Evolutionary conservation across 2,113 vertebrate genomes (phyloP), one percentile per base, ranked within the genome.

Genomic region (Podocnemis expansa): DNA sequence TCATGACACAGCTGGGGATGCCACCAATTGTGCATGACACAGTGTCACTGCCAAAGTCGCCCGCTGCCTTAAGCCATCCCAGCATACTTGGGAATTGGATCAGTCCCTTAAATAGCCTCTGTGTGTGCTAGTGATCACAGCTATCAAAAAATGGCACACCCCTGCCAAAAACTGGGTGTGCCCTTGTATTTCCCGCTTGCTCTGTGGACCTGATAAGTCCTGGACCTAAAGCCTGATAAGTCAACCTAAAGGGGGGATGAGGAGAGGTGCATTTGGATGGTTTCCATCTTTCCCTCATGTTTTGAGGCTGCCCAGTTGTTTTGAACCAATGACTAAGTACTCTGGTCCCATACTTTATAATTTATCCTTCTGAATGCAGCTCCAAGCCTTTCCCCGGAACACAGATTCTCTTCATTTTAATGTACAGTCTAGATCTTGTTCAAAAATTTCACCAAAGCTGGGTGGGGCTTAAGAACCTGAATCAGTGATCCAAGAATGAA

Each of bases 401-500:
- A 1, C 24, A 78, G 63, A 9, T 22, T 92, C 34, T 9, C 81
- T 90, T 94, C 86, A 67, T 34, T 92, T 96, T 94, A 25, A 43
- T 14, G 41, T 79, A 31, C 78, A 95, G 45, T 81, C 73, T 90
- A 29, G 79, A 41, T 93, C 31, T 58, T 92, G 70, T 78, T 89
- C 80, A 78, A 81, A 84, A 88, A 45, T 92, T 88, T 91, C 43
- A 91, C 47, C 6, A 81, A 80, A 93, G 84, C 83, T 82, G 86
- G 8, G 75, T 86, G 54, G 31, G 76, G 78, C 79, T 84, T 89
- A 90, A 89, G 84, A 93, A 92, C 89, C 17, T 84, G 76, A 88
- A 84, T 93, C 92, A 31, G 43, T 86, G 80, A 93, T 88, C 90
- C 94, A 95, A 96, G 90, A 97, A 94, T 93, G 95, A 95, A 84